Evolutionary conservation across 1,140 invertebrate species (phyloP), one percentile per base, ranked within the genome.

Genomic region (Carposina sasakii): DNA sequence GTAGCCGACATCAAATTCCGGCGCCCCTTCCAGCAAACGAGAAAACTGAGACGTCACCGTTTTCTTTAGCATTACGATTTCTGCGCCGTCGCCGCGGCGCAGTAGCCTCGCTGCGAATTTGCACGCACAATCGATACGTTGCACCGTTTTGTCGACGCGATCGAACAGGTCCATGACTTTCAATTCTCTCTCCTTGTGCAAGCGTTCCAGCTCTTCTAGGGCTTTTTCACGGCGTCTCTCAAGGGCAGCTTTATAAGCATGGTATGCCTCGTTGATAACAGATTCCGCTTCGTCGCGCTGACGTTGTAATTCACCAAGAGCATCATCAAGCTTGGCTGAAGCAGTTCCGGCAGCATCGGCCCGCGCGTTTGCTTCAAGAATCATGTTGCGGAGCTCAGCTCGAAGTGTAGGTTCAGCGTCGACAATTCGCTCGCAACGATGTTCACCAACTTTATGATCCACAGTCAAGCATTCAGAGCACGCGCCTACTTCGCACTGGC

Each of bases 111-210:
- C 88, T 0, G 94, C 91, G 67, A 96, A 97, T 59, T 92, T 91
- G 59, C 91, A 93, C 13, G 94, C 94, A 72, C 94, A 91, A 67
- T 96, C 92, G 49, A 97, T 92, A 62, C 91, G 92, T 52, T 92
- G 94, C 52, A 91, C 89, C 2, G 89, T 91, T 71, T 94, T 93
- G 68, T 94, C 91, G 37, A 96, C 87, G 52, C 88, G 89, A 77
- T 96, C 91, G 67, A 93, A 92, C 24, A 92, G 85, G 61, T 96
- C 94, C 94, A 96, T 96, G 16, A 96, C 91, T 75, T 92, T 91
- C 3, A 97, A 84, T 78, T 97, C 95, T 56, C 94, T 89, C 64
- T 93, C 89, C 21, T 92, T 93, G 72, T 97, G 95, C 39, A 96
- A 76, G 57, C 89, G 87, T 58, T 93, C 92, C 13, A 97, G 86